Conservation (phyloP, 2,888 invertebrate species). For the Spisula subtruncata region DNA sequence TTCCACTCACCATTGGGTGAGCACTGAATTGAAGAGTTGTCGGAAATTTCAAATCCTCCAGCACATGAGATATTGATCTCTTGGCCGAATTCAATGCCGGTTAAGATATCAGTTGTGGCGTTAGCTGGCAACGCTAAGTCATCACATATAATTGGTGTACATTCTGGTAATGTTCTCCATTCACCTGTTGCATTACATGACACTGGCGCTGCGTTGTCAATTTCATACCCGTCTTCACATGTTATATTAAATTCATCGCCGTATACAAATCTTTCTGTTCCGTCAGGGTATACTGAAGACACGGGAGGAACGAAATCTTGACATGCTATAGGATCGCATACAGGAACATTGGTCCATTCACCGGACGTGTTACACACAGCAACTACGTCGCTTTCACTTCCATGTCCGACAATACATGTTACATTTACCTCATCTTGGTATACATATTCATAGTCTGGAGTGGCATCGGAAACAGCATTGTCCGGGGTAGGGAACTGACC, state of each 20-base stretch:
- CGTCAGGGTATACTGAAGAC: not conserved
- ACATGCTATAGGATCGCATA: not conserved
- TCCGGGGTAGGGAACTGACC: not conserved
- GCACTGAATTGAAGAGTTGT: not conserved
- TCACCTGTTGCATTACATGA: not conserved
- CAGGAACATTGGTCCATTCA: not conserved
- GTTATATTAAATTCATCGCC: not conserved
- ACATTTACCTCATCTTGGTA: slow-evolving; percentile 35
- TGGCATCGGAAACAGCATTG: not conserved
- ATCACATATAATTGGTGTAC: not conserved
- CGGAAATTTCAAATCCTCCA: not conserved
- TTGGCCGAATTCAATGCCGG: slow-evolving; percentile 1
- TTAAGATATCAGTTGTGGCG: not conserved
- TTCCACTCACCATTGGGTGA: not conserved
- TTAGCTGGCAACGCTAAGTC: not conserved
- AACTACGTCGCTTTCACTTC: not conserved
- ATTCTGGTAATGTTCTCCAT: slow-evolving; percentile 27
- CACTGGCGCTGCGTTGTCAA: not conserved
- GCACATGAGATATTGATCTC: slow-evolving; percentile 28
- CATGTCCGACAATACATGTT: slow-evolving; percentile 26
- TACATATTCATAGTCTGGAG: not conserved
- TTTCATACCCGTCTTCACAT: slow-evolving; percentile 24
- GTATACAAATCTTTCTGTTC: not conserved
- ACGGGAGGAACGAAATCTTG: not conserved
- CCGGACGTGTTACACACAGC: not conserved